Evolutionary conservation across 2,888 invertebrate genomes (phyloP), one percentile per base, ranked within the genome.

Genomic region (Eutolmus rufibarbis): DNA sequence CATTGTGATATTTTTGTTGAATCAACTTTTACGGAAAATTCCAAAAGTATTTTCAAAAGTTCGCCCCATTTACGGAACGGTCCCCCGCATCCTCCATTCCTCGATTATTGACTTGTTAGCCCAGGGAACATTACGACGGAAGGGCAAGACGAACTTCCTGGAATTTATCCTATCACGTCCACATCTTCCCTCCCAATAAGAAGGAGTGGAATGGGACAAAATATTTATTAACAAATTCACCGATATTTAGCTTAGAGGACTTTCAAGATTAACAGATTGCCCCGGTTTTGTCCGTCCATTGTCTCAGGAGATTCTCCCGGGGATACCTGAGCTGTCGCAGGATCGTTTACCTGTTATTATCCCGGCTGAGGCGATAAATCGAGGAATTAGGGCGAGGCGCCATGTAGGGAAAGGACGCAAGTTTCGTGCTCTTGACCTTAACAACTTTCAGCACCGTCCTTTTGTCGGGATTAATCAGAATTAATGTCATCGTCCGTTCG

Each of bases 1-100:
- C 1, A 85, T 85, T 74, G 28, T 74, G 74, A 85, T 74, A 85
- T 46, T 43, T 85, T 74, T 8, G 74, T 85, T 74, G 43, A 85
- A 74, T 74, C 85, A 85, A 74, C 28, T 43, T 43, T 74, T 19
- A 28, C 28, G 9, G n/a, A 66, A 8, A 46, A 85, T 40, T 85
- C 74, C 3, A 43, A 28, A 46, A 74, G 85, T 85, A 40, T 74
- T 85, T 85, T 85, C 74, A 85, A 85, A 85, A 85, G 85, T 85
- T 85, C 74, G 46, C 8, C 74, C 66, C 66, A 82, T 82, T 82
- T 57, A 57, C 82, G 66, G 37, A 82, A 82, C 3, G 3, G 2
- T 1, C 34, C 14, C 9, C 43, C 43, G 12, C 14, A 14, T 12
- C 40, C 37, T 37, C 43, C 14, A 43, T 66, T 16, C 66, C 34